Conservation (phyloP, 1,140 invertebrate genomes). For the Heliconius melpomene region DNA sequence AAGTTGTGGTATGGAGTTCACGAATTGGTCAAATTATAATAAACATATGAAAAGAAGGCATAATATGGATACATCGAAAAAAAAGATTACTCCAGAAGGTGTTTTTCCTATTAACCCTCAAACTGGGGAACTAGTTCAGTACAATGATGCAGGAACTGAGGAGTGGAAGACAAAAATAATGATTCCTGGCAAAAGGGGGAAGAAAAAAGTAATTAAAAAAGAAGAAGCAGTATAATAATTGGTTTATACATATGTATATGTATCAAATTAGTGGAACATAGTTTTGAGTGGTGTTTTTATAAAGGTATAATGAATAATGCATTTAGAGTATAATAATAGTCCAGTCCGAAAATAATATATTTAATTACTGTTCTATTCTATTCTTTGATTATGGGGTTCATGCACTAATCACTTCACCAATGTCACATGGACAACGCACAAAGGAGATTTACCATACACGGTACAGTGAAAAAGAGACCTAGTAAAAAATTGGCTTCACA, state of each 20-base stretch:
- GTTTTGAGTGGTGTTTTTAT: neutral
- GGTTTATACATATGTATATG: neutral
- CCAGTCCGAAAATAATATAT: too few relatives aligned
- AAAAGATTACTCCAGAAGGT: conserved; percentile 68
- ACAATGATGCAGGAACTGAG: conserved; percentile 51
- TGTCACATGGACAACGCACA: too few relatives aligned
- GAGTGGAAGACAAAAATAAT: conserved; percentile 69
- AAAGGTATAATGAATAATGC: too few relatives aligned
- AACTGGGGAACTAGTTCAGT: conserved; percentile 60
- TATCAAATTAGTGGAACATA: neutral
- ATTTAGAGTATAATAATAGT: too few relatives aligned
- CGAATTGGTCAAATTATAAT: conserved; percentile 89
- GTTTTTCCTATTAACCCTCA: conserved; percentile 64
- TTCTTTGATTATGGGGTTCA: too few relatives aligned
- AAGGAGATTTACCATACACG: too few relatives aligned
- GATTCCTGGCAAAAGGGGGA: conserved; percentile 54
- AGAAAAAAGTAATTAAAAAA: conserved; percentile 53
- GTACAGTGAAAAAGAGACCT: too few relatives aligned
- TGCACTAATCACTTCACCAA: too few relatives aligned
- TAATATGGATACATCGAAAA: conserved; percentile 76
- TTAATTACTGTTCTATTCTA: too few relatives aligned
- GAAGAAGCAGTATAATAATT: conserved; percentile 32
- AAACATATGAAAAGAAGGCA: conserved; percentile 89
- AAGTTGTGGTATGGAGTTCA: conserved; percentile 86
- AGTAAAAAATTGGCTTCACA: too few relatives aligned